Conservation (phyloP, 2,888 invertebrate genomes). For the Leucophenga maculata region DNA sequence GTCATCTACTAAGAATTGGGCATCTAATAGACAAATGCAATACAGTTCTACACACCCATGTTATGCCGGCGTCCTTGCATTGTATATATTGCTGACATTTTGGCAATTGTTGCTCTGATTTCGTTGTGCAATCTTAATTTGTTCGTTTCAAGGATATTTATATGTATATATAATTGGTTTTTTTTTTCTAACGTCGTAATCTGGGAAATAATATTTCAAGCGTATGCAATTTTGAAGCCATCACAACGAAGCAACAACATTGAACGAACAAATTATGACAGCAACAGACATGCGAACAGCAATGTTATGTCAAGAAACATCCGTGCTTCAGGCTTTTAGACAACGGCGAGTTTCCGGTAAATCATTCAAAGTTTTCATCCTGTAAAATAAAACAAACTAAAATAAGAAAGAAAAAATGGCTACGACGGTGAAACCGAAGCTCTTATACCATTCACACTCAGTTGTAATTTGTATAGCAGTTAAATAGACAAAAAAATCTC, state of each 20-base stretch:
- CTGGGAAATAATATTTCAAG: too few species aligned
- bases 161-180: too few species aligned
- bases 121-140: too few species aligned
- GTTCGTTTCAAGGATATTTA: too few species aligned
- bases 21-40: slow-evolving; percentile 21
- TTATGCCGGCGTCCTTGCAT: too few species aligned
- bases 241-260: background rate
- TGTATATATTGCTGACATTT: too few species aligned
- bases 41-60: too few species aligned
- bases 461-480: background rate
- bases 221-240: too few species aligned
- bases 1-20: slow-evolving; percentile 40
- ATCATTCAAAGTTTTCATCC: slow-evolving; percentile 18
- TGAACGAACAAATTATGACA: slow-evolving; percentile 7
- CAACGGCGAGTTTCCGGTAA: slow-evolving; percentile 15
- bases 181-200: too few species aligned
- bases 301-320: slow-evolving; percentile 14
- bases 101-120: too few species aligned
- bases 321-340: slow-evolving; percentile 5
- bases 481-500: too few species aligned
- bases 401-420: background rate
- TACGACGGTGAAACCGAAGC: background rate
- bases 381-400: background rate
- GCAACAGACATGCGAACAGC: slow-evolving; percentile 11
- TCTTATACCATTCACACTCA: background rate